Base-by-base conservation (phyloP, 2,888 invertebrate genomes). In the Asteroscopus sphinx region DNA sequence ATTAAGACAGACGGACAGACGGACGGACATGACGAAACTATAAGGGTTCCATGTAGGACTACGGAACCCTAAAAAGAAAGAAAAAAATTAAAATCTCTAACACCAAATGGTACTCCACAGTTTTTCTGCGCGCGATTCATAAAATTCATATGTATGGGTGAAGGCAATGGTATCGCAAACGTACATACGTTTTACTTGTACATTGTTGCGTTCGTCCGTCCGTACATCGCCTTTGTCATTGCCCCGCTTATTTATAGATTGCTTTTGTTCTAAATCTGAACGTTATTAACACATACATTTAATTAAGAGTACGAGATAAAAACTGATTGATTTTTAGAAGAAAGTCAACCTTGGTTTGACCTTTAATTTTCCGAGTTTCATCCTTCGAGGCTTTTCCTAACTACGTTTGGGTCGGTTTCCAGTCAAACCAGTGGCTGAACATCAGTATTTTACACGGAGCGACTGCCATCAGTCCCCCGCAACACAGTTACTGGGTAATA, bases 131-230 rank as follows among this genome's bases (percentile, higher is more conserved):
- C 83, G 63, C 71, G 83, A 86, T 92, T 92, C 92, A 91, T 92
- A 93, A 93, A 92, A 92, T 88, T 91, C 93, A 91, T 91, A 90
- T 90, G 91, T 90, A 91, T 82, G 87, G 88, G 89, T 89, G 90
- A 87, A 90, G 86, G 82, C 84, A 81, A 78, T 75, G 82, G 84
- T 82, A 85, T 87, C 85, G 82, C 80, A 82, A 84, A 83, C 85
- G 82, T 86, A 81, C 77, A 85, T 88, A 89, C 87, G 89, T 89
- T 91, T 87, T 85, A 88, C 88, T 86, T 89, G 87, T 81, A 90
- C 90, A 90, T 87, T 89, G 88, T 88, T 82, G 73, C 79, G 59
- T 58, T 61, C 56, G 70, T 75, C 62, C 48, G 80, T 73, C 60
- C 57, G 71, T 71, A 48, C 51, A 51, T 39, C 48, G 53, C 56